Evolutionary conservation across 2,113 vertebrate species (phyloP).

Genomic region (Pelusios castaneus): DNA sequence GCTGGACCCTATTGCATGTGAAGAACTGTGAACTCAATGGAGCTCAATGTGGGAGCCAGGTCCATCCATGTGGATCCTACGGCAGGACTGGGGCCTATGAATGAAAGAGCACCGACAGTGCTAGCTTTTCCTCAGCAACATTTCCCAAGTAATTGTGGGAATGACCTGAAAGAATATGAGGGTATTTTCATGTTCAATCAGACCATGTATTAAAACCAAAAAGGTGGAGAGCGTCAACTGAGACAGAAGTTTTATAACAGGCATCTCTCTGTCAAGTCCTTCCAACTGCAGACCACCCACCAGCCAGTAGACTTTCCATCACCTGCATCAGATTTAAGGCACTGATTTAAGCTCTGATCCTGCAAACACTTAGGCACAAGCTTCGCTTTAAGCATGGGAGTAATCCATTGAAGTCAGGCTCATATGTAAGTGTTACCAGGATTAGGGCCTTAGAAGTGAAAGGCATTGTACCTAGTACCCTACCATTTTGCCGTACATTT

Average conservation of each 20-base stretch:
- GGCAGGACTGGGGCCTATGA: fast-evolving
- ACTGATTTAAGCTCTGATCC: neutral
- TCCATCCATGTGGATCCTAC: fast-evolving
- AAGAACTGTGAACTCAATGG: fast-evolving
- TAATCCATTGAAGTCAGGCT: too few species aligned
- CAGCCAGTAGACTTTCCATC: neutral
- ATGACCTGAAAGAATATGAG: neutral
- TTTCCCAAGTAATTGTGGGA: neutral
- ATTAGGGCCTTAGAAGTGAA: neutral
- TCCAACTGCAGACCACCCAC: neutral
- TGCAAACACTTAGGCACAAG: too few species aligned
- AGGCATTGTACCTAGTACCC: too few species aligned
- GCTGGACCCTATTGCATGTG: fast-evolving
- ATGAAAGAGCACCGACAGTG: fast-evolving
- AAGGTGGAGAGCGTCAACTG: neutral
- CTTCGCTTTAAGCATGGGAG: neutral
- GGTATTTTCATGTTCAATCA: neutral
- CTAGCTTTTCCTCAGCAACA: fast-evolving
- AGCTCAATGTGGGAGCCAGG: fast-evolving
- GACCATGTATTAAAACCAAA: neutral
- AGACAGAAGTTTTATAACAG: neutral
- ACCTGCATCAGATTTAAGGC: neutral
- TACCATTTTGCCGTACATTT: too few species aligned
- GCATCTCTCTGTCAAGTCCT: neutral
- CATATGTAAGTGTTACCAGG: too few species aligned